phyloP scores from a whole-genome alignment of 2,888 invertebrate species.

The Sphaerophoria taeniata region DNA sequence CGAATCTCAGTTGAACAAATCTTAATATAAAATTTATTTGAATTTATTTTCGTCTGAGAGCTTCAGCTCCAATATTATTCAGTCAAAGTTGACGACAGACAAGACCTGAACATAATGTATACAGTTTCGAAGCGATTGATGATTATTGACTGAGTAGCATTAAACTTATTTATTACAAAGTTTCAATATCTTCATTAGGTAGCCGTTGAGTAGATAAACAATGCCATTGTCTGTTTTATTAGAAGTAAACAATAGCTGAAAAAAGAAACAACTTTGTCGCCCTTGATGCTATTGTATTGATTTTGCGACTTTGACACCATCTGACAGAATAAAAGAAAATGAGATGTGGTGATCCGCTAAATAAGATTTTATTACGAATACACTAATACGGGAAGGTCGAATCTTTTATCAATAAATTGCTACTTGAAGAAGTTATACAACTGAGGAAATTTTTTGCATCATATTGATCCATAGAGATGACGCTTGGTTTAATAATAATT shows the following conservation, averaged over 20 bases:
- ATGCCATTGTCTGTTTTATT: background rate
- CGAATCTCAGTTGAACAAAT: constrained; percentile 28
- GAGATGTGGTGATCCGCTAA: constrained; percentile 20
- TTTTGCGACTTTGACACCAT: constrained; percentile 40
- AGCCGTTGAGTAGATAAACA: constrained; percentile 16
- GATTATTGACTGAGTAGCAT: background rate
- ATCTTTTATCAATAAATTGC: constrained; percentile 9
- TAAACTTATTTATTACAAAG: constrained; percentile 22
- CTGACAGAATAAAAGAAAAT: constrained; percentile 29
- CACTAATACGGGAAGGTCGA: constrained; percentile 6
- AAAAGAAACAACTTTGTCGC: background rate
- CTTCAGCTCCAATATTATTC: constrained; percentile 15
- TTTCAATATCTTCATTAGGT: constrained; percentile 44
- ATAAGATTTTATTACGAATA: constrained; percentile 18
- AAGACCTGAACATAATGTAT: constrained; percentile 12
- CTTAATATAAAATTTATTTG: constrained; percentile 43
- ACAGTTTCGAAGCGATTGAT: constrained; percentile 2
- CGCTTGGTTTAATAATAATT: background rate
- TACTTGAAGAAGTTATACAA: background rate
- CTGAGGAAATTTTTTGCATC: background rate
- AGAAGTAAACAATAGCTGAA: background rate
- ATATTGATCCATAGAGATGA: constrained; percentile 1
- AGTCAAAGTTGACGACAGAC: constrained; percentile 1
- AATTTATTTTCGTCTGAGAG: constrained; percentile 25
- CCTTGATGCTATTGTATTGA: constrained; percentile 42